A percentile compares a stretch with the other conserved stretches of the same genome.
Conservation (phyloP, 2,797 vertebrate species). For the Geotrypetes seraphini region DNA sequence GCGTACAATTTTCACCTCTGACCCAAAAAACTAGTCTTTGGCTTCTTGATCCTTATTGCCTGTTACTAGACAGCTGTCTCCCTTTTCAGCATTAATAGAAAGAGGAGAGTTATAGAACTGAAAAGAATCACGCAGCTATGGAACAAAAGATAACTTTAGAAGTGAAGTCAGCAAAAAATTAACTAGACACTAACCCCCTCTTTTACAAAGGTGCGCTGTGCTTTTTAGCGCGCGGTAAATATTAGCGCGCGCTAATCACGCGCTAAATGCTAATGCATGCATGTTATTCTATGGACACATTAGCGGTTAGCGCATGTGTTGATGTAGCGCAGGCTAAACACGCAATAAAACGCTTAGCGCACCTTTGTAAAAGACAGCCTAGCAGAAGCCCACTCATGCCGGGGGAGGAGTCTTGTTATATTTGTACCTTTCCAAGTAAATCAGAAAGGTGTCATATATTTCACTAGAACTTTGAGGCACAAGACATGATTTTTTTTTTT, state of each 20-base stretch:
- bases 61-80: slow-evolving; percentile 72
- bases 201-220: no score
- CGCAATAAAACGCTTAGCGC: no score
- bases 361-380: no score
- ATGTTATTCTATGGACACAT: no score
- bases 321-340: no score
- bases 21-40: slow-evolving; percentile 68
- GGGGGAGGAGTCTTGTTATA: slow-evolving; percentile 56
- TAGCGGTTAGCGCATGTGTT: no score
- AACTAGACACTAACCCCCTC: no score
- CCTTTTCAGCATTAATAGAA: slow-evolving; percentile 66
- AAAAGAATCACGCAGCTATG: slow-evolving; percentile 54
- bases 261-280: no score
- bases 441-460: slow-evolving; percentile 40
- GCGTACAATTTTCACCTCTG: slow-evolving; percentile 67
- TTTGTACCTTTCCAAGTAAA: slow-evolving; percentile 41
- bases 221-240: no score
- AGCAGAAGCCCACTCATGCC: slow-evolving; percentile 27
- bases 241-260: no score
- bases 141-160: slow-evolving; percentile 54
- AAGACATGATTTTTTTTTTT: slow-evolving; percentile 45
- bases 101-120: slow-evolving; percentile 62
- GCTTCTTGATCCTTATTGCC: slow-evolving; percentile 75
- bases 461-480: slow-evolving; percentile 50
- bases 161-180: slow-evolving; percentile 33